Base-by-base conservation (phyloP, 2,113 vertebrate genomes). In the Zosterops lateralis region DNA sequence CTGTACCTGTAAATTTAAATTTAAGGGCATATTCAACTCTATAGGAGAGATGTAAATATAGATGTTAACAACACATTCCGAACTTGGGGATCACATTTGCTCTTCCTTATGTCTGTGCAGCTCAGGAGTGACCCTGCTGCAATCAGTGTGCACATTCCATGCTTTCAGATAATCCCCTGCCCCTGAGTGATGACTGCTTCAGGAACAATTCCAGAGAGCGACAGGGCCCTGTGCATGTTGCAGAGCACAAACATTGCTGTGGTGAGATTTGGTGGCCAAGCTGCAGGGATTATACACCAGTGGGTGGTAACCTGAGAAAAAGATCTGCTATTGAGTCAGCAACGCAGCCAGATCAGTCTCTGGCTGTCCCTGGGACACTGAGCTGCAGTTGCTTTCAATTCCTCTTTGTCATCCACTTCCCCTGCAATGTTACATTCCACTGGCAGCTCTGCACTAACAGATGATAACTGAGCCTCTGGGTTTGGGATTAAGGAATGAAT, bases 401-500 rank as follows among this genome's bases (percentile, higher is more conserved):
- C 31, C 85, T 90, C 88, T 62, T 71, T 86, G 87, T 61, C 89
- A 74, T 58, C 75, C 72, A 10, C 75, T 67, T 76, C 71, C 62
- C 68, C 64, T 70, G 28, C 67, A 77, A 9, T 3, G 7, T 22
- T 4, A 19, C 91, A 34, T 90, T 94, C 78, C 90, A 24, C 20
- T 70, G 71, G 12, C 54, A 92, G 68, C 60, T 90, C 89, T 68
- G 62, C 90, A 22, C 51, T 10, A 20, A 38, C 81, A 91, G 77
- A 47, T 85, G 71, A 66, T 15, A 70, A 28, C 78, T n/a, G 54
- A 87, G 60, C 81, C 71, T 68, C 67, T 22, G 2, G 26, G 12
- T 40, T 60, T 18, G 44, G 91, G 75, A 82, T 76, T 94, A 92
- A 85, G 91, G n/a, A 73, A 76, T 42, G 56, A 83, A 90, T 80